These are phyloP conservation scores for Eptesicus fuscus DNA, from an alignment of 2,113 vertebrate species.

Conservation along the genomic window DNA sequence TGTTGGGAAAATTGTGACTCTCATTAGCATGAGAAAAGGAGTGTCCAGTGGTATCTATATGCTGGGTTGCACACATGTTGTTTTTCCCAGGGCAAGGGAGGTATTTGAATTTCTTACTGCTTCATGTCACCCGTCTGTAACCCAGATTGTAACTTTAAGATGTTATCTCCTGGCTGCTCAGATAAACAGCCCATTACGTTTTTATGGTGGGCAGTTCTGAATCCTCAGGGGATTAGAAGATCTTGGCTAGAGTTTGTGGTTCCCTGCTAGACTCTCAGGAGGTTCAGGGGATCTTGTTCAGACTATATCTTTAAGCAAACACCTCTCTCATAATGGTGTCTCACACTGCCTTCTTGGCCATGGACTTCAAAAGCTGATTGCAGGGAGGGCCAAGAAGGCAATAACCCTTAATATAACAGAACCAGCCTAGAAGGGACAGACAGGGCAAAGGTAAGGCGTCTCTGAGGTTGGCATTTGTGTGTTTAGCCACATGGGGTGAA, in stretches of 20 bases:
- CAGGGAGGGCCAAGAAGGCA: constrained; percentile 78
- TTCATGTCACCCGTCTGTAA: constrained; percentile 71
- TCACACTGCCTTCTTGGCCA: constrained; percentile 81
- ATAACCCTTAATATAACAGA: constrained; percentile 82
- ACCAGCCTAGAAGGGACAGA: constrained; percentile 74
- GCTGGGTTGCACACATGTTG: constrained; percentile 22
- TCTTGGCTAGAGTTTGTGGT: constrained; percentile 78
- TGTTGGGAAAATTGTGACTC: constrained; percentile 77
- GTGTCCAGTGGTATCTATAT: constrained; percentile 62
- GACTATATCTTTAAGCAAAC: constrained; percentile 81
- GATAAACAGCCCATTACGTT: constrained; percentile 82
- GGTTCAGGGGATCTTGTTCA: constrained; percentile 69
- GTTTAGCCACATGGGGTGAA: constrained; percentile 85
- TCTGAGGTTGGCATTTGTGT: constrained; percentile 82
- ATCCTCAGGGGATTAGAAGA: constrained; percentile 81
- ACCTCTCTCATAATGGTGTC: constrained; percentile 81
- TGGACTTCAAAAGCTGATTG: constrained; percentile 86
- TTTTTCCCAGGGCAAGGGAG: constrained; percentile 59
- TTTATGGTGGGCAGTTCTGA: constrained; percentile 81
- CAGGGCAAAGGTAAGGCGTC: constrained; percentile 82
- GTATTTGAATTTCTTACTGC: constrained; percentile 65
- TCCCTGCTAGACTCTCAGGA: constrained; percentile 75
- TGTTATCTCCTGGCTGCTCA: constrained; percentile 77
- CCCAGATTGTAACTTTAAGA: constrained; percentile 81
- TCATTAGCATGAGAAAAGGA: constrained; percentile 74